A percentile compares a stretch with the other conserved stretches of the same genome.
Conservation (phyloP, 2,113 vertebrate species). For the Peromyscus polionotus region DNA sequence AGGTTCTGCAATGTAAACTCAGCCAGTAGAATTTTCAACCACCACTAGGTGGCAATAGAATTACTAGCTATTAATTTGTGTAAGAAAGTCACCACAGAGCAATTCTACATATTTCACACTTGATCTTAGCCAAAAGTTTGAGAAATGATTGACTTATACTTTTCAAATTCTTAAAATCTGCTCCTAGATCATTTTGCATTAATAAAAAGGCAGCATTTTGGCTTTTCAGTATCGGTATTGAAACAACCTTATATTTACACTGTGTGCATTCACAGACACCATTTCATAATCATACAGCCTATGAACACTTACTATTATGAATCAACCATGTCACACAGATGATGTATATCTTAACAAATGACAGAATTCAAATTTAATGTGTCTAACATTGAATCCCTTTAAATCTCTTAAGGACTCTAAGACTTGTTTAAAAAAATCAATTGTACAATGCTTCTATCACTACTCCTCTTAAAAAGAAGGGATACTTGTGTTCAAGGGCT, state of each 20-base stretch:
- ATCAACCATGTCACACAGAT: neutral
- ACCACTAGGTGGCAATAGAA: slow-evolving; percentile 72
- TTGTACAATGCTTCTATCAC: neutral
- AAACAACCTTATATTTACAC: neutral
- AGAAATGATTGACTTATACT: neutral
- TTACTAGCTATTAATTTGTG: neutral
- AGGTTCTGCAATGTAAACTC: neutral
- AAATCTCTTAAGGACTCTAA: neutral
- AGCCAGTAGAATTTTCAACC: neutral
- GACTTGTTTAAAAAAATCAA: neutral
- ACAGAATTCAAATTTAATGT: neutral
- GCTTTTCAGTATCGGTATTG: neutral
- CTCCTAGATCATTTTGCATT: neutral
- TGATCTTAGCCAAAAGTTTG: neutral
- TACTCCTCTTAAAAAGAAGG: neutral
- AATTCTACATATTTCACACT: neutral
- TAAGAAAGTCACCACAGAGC: neutral
- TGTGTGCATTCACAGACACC: neutral
- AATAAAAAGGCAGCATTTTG: fast-evolving
- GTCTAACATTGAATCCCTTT: neutral
- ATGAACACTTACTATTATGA: neutral
- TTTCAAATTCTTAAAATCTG: slow-evolving; percentile 16
- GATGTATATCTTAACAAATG: neutral
- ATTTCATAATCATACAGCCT: neutral
- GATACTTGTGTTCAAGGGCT: neutral